Evolutionary conservation across 1,140 invertebrate genomes (phyloP).

Genomic region (Halesus radiatus): DNA sequence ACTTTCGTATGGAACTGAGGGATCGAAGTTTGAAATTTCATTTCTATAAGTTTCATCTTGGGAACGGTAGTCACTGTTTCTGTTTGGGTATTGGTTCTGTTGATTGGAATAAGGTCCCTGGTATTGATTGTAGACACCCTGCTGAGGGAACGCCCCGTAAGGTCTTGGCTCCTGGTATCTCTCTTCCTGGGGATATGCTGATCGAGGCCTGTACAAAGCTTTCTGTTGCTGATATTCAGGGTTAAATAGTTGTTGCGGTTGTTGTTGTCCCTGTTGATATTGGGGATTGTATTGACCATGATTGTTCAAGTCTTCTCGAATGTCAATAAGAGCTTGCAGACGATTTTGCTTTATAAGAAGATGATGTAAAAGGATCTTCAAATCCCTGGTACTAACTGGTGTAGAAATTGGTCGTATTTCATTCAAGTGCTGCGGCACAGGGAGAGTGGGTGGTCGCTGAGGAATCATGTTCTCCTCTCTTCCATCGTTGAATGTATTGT

Average conservation of each 20-base stretch:
- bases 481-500: slow-evolving; percentile 57
- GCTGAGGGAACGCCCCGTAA: slow-evolving; percentile 45
- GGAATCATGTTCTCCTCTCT: slow-evolving; percentile 48
- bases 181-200: slow-evolving; percentile 34
- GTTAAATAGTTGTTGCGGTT: slow-evolving; percentile 46
- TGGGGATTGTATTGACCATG: slow-evolving; percentile 62
- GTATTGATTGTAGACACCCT: slow-evolving; percentile 45
- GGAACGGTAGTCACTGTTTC: slow-evolving; percentile 59
- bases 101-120: slow-evolving; percentile 45
- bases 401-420: slow-evolving; percentile 63
- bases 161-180: slow-evolving; percentile 37
- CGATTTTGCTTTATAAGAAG: slow-evolving; percentile 71
- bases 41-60: slow-evolving; percentile 64
- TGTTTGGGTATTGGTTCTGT: slow-evolving; percentile 60
- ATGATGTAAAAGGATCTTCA: slow-evolving; percentile 72
- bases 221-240: slow-evolving; percentile 57
- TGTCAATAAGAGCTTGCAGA: slow-evolving; percentile 68
- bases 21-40: slow-evolving; percentile 63
- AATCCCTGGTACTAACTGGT: slow-evolving; percentile 73
- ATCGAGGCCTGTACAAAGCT: slow-evolving; percentile 44
- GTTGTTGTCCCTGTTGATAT: slow-evolving; percentile 30
- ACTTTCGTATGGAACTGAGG: slow-evolving; percentile 65
- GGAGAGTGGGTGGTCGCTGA: slow-evolving; percentile 57
- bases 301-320: slow-evolving; percentile 62
- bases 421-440: slow-evolving; percentile 59